Evolutionary conservation across 1,140 invertebrate species (phyloP).

Genomic region (Ips typographus): DNA sequence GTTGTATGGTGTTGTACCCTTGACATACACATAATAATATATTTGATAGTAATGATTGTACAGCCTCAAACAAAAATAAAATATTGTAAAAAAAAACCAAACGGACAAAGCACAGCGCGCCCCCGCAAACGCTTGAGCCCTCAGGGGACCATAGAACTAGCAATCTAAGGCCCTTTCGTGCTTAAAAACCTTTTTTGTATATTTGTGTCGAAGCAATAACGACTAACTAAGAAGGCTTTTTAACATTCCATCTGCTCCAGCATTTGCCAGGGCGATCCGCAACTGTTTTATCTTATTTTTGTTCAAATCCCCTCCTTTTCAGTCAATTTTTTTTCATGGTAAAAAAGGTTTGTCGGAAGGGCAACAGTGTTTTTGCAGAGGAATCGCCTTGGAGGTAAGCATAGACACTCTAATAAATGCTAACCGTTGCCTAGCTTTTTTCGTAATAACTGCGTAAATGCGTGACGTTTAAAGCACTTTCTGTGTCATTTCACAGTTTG

Average conservation of each 20-base stretch:
- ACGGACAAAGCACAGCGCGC: conserved; percentile 8
- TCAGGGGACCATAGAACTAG: neutral
- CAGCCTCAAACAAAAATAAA: conserved; percentile 32
- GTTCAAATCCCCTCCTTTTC: too few species aligned
- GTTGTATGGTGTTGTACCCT: too few species aligned
- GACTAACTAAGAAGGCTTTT: conserved; percentile 40
- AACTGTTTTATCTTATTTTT: neutral
- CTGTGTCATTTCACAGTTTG: too few species aligned
- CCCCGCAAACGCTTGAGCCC: conserved; percentile 45
- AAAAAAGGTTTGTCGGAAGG: too few species aligned
- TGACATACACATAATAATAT: conserved; percentile 6
- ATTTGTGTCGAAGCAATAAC: neutral
- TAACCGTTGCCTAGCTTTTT: too few species aligned
- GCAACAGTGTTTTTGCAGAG: conserved; percentile 5
- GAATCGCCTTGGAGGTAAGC: conserved; percentile 48
- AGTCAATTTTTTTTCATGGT: too few species aligned
- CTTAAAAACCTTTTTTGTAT: neutral
- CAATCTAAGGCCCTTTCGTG: neutral
- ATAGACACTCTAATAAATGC: too few species aligned
- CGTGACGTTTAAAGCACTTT: too few species aligned
- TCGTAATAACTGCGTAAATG: too few species aligned
- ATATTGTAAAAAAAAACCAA: conserved; percentile 11
- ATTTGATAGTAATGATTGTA: conserved; percentile 38
- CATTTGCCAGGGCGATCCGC: conserved; percentile 52
- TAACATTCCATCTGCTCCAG: conserved; percentile 48